Evolutionary conservation across 2,797 vertebrate species (phyloP).

Genomic region (Macrochelys suwanniensis): DNA sequence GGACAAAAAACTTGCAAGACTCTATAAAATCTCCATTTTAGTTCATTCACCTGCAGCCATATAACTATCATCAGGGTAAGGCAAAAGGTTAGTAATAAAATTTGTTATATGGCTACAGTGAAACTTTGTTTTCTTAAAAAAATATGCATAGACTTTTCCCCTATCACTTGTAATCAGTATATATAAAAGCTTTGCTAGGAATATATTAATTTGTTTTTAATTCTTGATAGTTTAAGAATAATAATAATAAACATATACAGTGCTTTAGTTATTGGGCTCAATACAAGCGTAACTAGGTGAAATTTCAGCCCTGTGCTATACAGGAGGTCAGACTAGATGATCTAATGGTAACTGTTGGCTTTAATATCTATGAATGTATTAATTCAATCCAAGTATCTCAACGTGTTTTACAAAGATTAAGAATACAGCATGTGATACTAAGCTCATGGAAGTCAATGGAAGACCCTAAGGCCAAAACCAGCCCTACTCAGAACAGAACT

Average conservation of each 20-base stretch:
- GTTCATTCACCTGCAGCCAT: background rate
- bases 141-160: background rate
- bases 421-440: background rate
- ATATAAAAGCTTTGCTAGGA: background rate
- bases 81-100: background rate
- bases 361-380: background rate
- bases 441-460: background rate
- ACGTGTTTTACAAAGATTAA: constrained; percentile 46
- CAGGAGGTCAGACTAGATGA: constrained; percentile 45
- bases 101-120: background rate
- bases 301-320: constrained; percentile 16
- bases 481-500: background rate
- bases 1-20: background rate
- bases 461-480: background rate
- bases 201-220: constrained; percentile 12
- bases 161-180: background rate
- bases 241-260: constrained; percentile 55
- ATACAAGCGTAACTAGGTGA: background rate
- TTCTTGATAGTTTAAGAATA: constrained; percentile 43
- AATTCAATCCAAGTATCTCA: background rate
- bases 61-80: background rate
- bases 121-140: background rate
- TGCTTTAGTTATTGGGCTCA: constrained; percentile 31
- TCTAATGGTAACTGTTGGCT: constrained; percentile 3
- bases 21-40: background rate